phyloP scores from a whole-genome alignment of 2,113 vertebrate genomes.

The Psittacus erithacus region DNA sequence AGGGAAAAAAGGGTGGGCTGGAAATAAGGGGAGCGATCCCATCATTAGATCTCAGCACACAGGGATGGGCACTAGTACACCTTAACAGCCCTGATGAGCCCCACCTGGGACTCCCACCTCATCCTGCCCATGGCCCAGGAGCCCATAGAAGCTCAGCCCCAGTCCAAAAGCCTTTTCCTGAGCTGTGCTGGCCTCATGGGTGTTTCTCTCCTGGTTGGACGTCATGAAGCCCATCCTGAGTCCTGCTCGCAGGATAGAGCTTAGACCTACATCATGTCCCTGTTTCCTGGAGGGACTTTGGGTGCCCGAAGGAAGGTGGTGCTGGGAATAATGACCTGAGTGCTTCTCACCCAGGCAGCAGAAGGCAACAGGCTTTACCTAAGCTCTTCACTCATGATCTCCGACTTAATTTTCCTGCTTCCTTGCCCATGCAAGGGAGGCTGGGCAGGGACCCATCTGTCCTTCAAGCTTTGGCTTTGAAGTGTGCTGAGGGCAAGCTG shows the following conservation, averaged over 20 bases:
- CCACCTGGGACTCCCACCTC: background rate
- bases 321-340: background rate
- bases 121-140: background rate
- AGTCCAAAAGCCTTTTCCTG: fast-evolving
- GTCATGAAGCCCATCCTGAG: background rate
- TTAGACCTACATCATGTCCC: background rate
- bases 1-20: background rate
- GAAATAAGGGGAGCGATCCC: background rate
- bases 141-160: background rate
- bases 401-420: background rate
- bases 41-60: background rate
- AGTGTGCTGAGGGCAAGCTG: background rate
- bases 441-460: background rate
- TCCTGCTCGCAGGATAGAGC: background rate
- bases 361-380: background rate
- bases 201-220: background rate
- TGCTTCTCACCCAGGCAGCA: background rate
- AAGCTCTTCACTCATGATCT: background rate
- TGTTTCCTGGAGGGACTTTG: background rate
- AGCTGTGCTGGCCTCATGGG: background rate
- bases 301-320: background rate
- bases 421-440: background rate
- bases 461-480: background rate
- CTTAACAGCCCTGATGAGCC: background rate
- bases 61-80: background rate